Evolutionary conservation across 2,797 vertebrate species (phyloP).

Genomic region (Darevskia nairensis): DNA sequence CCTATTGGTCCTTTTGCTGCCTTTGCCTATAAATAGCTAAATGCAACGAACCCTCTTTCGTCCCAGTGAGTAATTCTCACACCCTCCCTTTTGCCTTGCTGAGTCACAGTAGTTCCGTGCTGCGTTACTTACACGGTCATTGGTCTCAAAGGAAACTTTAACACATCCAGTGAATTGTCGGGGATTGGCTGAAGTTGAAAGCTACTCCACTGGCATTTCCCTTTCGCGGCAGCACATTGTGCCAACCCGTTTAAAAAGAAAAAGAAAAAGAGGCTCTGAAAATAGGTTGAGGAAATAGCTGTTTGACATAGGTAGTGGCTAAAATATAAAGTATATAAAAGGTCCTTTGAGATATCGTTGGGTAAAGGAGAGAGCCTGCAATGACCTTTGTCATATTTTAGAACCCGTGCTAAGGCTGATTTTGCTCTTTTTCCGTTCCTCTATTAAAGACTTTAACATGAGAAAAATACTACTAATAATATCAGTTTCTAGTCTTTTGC

Average conservation of each 20-base stretch:
- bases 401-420: conserved; percentile 41
- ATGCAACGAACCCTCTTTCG: conserved; percentile 92
- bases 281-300: conserved; percentile 50
- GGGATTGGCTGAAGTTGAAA: conserved; percentile 76
- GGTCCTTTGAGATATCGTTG: conserved; percentile 40
- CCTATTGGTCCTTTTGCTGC: conserved; percentile 60
- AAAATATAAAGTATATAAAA: conserved; percentile 52
- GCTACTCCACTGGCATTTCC: conserved; percentile 78
- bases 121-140: conserved; percentile 50
- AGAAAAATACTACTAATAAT: not conserved
- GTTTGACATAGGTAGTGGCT: conserved; percentile 58
- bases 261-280: conserved; percentile 43
- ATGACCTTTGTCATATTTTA: conserved; percentile 18
- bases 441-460: conserved; percentile 52
- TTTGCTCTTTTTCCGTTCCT: conserved; percentile 46
- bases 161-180: conserved; percentile 74
- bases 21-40: conserved; percentile 89
- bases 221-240: conserved; percentile 67
- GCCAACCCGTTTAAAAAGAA: conserved; percentile 67
- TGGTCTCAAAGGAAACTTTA: conserved; percentile 78
- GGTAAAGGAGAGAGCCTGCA: conserved; percentile 40
- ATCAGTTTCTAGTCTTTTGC: conserved; percentile 20
- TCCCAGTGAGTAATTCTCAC: conserved; percentile 92
- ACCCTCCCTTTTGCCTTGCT: conserved; percentile 83
- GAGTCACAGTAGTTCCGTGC: conserved; percentile 81